Evolutionary conservation across 1,140 invertebrate species (phyloP), one percentile per base, ranked within the genome.

Genomic region (Branchinecta lynchi): DNA sequence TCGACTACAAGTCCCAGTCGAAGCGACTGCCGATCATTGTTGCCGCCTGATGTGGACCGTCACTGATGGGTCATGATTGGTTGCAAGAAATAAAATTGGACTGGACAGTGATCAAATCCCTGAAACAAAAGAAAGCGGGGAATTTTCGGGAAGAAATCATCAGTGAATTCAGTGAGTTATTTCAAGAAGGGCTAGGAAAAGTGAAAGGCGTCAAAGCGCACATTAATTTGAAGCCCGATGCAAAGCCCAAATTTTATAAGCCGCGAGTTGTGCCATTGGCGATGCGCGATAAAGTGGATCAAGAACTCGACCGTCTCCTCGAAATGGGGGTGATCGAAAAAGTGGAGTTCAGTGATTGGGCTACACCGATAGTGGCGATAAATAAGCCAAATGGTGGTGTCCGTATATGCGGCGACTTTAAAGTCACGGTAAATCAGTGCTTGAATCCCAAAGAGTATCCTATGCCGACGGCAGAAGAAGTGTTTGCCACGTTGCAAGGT

Each of bases 401-500:
- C n/a, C n/a, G n/a, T n/a, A n/a, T n/a, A n/a, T n/a, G n/a, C n/a
- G n/a, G n/a, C n/a, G n/a, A n/a, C n/a, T n/a, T n/a, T n/a, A n/a
- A n/a, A n/a, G n/a, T n/a, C n/a, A n/a, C n/a, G n/a, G n/a, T n/a
- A n/a, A n/a, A n/a, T n/a, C n/a, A n/a, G n/a, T n/a, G n/a, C n/a
- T n/a, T n/a, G n/a, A n/a, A n/a, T n/a, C n/a, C n/a, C n/a, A n/a
- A n/a, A n/a, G n/a, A n/a, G n/a, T n/a, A n/a, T n/a, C n/a, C n/a
- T n/a, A n/a, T n/a, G n/a, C n/a, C n/a, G n/a, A n/a, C n/a, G n/a
- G n/a, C n/a, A n/a, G n/a, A n/a, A n/a, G n/a, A n/a, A n/a, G n/a
- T n/a, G n/a, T n/a, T n/a, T n/a, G n/a, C n/a, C n/a, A n/a, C n/a
- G 44, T 46, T 74, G 76, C 44, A 45, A 76, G 9, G 74, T 70